Conservation (phyloP, 2,888 invertebrate genomes). For the Tipula lateralis region DNA sequence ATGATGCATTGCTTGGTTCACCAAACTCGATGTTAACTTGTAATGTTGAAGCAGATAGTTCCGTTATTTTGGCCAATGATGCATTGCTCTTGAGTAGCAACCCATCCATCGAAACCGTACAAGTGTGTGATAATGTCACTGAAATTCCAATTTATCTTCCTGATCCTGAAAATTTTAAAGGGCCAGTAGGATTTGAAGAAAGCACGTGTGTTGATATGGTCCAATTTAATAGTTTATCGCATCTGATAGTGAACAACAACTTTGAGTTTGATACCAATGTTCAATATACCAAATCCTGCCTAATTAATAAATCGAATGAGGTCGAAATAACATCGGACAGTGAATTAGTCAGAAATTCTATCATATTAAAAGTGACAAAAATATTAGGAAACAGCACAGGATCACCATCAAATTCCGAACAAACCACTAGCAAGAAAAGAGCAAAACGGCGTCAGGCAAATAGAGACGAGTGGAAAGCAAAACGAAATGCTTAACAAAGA, state of each 20-base stretch:
- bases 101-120: too few species aligned
- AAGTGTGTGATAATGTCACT: too few species aligned
- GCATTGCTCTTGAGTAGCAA: neutral
- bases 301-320: too few species aligned
- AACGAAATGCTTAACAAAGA: neutral
- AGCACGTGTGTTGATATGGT: neutral
- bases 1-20: neutral
- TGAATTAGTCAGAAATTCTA: too few species aligned
- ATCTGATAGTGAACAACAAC: neutral
- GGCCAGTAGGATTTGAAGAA: neutral
- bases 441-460: neutral
- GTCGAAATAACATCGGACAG: too few species aligned
- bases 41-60: neutral
- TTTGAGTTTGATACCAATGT: too few species aligned
- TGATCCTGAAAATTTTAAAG: neutral
- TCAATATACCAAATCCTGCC: too few species aligned
- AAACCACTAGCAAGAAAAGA: neutral
- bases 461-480: neutral
- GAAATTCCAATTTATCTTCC: neutral
- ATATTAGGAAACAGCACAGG: too few species aligned
- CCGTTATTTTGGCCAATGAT: neutral
- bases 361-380: too few species aligned
- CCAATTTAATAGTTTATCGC: neutral
- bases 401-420: neutral
- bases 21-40: neutral